Base-by-base conservation (phyloP, 1,140 invertebrate species). In the Papilio polyxenes region DNA sequence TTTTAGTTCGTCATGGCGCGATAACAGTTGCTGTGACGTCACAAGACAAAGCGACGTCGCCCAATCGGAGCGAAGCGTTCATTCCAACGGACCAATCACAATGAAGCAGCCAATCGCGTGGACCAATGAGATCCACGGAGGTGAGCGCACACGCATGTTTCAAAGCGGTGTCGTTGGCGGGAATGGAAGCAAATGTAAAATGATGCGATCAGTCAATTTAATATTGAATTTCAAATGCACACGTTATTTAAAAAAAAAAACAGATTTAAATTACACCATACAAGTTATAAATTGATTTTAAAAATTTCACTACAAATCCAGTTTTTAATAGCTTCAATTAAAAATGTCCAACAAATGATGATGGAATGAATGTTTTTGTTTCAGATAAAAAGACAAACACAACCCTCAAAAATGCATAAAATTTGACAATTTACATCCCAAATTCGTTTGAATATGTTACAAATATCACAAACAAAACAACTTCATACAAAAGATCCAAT, bases 1-100 rank as follows among this genome's bases (percentile, higher is more conserved):
- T 92, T 98, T 97, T 86, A 99, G 95, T 95, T 98, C 97, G 86
- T 97, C 97, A 92, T 98, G 97, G 59, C 97, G 96, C 86, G 96
- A 96, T 88, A 97, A 92, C 88, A 97, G 94, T 92, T 97, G 96
- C 96, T 97, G 93, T 76, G 72, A 56, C 78, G 76, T 40, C 81
- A 37, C 31, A n/a, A 37, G 83, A 82, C 86, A 85, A 79, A 44
- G 37, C 53, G 10, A 23, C 75, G 49, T 80, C 74, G 84, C 81
- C 87, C 86, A 87, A 87, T 87, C 83, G 84, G 31, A 84, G 78
- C 83, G 80, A 83, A 84, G 84, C 86, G 80, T 81, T 72, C 51
- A 49, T 56, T 81, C 20, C 53, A 72, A 78, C 77, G 10, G 51
- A 75, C 83, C 87, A 88, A 88, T 84, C 83, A 83, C 83, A 83